Percentiles rank a stretch among this genome's conserved stretches.
Evolutionary conservation across 2,113 vertebrate species (phyloP).

Genomic region (Gnathonemus longibarbis): DNA sequence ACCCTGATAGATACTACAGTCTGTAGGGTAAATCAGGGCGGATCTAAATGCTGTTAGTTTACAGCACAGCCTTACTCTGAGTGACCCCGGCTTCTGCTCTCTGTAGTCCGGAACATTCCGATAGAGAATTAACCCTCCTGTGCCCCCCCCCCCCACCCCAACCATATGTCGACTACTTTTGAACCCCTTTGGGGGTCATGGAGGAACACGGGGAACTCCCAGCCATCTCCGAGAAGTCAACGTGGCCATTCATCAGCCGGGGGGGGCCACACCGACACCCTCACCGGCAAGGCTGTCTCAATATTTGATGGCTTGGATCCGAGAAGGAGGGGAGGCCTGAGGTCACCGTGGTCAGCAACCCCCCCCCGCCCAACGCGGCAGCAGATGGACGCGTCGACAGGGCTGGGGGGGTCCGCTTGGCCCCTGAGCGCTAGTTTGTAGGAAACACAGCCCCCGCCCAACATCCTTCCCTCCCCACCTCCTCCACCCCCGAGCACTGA

Average conservation of each 20-base stretch:
- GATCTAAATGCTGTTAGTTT: background rate
- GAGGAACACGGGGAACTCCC: background rate
- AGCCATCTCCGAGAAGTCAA: constrained; percentile 19
- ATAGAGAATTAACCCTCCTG: background rate
- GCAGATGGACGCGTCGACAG: constrained; percentile 34
- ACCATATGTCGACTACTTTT: background rate
- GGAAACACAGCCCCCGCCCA: constrained; percentile 30
- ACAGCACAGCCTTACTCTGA: background rate
- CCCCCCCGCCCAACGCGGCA: background rate
- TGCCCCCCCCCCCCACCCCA: background rate
- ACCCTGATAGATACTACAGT: background rate
- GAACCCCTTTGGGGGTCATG: background rate
- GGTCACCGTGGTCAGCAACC: background rate
- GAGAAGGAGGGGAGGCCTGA: constrained; percentile 26
- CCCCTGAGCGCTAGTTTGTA: constrained; percentile 16
- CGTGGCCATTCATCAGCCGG: constrained; percentile 15
- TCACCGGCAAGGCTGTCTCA: background rate
- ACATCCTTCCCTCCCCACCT: constrained; percentile 21
- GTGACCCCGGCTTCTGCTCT: background rate
- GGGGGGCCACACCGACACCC: background rate
- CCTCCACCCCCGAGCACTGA: background rate
- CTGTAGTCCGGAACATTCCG: background rate
- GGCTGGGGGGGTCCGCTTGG: constrained; percentile 29
- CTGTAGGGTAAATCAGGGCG: background rate
- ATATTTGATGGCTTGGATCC: constrained; percentile 22